Evolutionary conservation across 2,888 invertebrate genomes (phyloP).

Genomic region (Coronaproctus castanopsis): DNA sequence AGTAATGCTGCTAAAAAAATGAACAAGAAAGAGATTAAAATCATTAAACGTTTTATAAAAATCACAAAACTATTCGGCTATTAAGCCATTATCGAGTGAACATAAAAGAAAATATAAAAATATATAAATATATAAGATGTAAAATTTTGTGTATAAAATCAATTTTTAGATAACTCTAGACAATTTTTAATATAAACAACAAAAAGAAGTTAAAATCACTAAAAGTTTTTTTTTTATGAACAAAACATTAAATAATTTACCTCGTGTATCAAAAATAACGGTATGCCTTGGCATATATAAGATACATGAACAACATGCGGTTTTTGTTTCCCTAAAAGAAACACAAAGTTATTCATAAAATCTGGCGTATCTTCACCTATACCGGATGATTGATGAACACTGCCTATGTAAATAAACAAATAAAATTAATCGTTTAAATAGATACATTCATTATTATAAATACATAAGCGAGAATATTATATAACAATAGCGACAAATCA

Average conservation of each 20-base stretch:
- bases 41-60: too few species aligned
- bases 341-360: conserved; percentile 8
- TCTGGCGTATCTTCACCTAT: neutral
- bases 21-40: too few species aligned
- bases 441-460: too few species aligned
- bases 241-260: conserved; percentile 4
- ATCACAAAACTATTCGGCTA: too few species aligned
- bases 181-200: neutral
- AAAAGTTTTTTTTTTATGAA: neutral
- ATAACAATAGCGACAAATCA: too few species aligned
- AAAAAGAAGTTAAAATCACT: neutral
- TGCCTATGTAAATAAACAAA: neutral
- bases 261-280: conserved; percentile 16
- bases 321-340: conserved; percentile 14
- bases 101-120: too few species aligned
- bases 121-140: too few species aligned
- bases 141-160: too few species aligned
- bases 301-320: conserved; percentile 15
- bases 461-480: too few species aligned
- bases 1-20: too few species aligned
- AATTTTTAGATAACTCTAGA: neutral
- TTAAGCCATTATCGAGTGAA: too few species aligned
- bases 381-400: neutral
- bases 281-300: conserved; percentile 14
- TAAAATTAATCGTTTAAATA: too few species aligned